Evolutionary conservation across 2,888 invertebrate genomes (phyloP).

Genomic region (Xylota sylvarum): DNA sequence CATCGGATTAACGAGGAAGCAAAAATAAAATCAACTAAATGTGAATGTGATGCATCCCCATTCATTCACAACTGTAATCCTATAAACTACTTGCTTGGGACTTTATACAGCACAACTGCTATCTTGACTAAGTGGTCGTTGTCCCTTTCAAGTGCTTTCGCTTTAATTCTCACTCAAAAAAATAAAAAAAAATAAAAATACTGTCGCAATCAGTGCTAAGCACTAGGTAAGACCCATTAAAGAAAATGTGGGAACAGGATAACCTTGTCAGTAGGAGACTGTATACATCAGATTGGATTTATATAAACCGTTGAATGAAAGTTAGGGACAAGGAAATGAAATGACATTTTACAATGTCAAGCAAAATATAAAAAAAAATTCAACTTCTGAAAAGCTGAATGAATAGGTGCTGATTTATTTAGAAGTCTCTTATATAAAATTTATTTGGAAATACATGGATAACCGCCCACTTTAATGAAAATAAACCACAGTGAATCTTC

Average conservation of each 20-base stretch:
- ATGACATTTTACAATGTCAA: background rate
- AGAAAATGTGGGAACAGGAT: slow-evolving; percentile 5
- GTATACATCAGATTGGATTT: background rate
- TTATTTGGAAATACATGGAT: no score
- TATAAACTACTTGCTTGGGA: slow-evolving; percentile 4
- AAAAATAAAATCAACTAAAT: background rate
- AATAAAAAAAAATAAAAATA: slow-evolving; percentile 4
- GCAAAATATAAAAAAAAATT: no score
- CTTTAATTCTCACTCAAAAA: background rate
- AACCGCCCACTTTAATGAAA: no score
- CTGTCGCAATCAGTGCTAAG: slow-evolving; percentile 16
- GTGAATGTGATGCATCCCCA: background rate
- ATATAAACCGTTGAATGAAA: background rate
- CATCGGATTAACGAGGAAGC: background rate
- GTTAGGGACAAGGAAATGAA: background rate
- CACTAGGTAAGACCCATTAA: slow-evolving; percentile 19
- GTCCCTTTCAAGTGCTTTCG: slow-evolving; percentile 25
- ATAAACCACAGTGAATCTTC: no score
- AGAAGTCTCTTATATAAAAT: no score
- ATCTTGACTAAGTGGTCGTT: slow-evolving; percentile 26
- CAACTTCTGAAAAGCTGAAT: no score
- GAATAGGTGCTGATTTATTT: no score
- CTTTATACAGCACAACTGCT: background rate
- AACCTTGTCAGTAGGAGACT: slow-evolving; percentile 8
- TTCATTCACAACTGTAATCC: slow-evolving; percentile 9